These are phyloP conservation scores for Champsocephalus gunnari DNA, from an alignment of 2,797 vertebrate genomes.

Conservation along the genomic window DNA sequence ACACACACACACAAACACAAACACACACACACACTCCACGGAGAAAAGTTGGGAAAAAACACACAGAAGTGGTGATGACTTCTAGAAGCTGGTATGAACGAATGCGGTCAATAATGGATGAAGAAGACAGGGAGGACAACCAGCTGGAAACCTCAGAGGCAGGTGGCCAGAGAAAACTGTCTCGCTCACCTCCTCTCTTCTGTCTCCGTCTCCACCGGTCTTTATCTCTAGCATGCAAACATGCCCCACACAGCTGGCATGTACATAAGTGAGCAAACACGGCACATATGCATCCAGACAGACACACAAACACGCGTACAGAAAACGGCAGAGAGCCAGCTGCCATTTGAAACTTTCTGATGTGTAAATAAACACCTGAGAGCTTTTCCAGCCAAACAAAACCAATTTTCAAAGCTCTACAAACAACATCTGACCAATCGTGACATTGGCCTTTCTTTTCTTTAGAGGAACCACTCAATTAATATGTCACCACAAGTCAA, in stretches of 20 bases:
- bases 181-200: slow-evolving; percentile 21
- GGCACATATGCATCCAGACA: slow-evolving; percentile 29
- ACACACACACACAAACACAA: slow-evolving; percentile 9
- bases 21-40: slow-evolving; percentile 32
- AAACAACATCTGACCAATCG: slow-evolving; percentile 56
- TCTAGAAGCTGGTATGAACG: slow-evolving; percentile 76
- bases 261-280: slow-evolving; percentile 50
- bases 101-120: slow-evolving; percentile 86
- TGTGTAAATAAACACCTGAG: slow-evolving; percentile 75
- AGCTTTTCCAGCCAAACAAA: slow-evolving; percentile 71
- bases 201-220: not conserved
- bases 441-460: slow-evolving; percentile 69
- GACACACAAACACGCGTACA: slow-evolving; percentile 18
- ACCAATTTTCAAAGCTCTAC: slow-evolving; percentile 73
- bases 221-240: slow-evolving; percentile 47
- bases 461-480: slow-evolving; percentile 75
- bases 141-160: slow-evolving; percentile 78
- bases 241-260: slow-evolving; percentile 40
- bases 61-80: slow-evolving; percentile 78
- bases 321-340: slow-evolving; percentile 32
- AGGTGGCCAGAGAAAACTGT: slow-evolving; percentile 20
- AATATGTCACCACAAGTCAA: slow-evolving; percentile 80
- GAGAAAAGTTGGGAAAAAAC: slow-evolving; percentile 47
- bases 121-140: slow-evolving; percentile 77
- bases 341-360: slow-evolving; percentile 54